These are phyloP conservation scores for Araneus ventricosus DNA, from an alignment of 1,140 invertebrate species.

Conservation along the genomic window DNA sequence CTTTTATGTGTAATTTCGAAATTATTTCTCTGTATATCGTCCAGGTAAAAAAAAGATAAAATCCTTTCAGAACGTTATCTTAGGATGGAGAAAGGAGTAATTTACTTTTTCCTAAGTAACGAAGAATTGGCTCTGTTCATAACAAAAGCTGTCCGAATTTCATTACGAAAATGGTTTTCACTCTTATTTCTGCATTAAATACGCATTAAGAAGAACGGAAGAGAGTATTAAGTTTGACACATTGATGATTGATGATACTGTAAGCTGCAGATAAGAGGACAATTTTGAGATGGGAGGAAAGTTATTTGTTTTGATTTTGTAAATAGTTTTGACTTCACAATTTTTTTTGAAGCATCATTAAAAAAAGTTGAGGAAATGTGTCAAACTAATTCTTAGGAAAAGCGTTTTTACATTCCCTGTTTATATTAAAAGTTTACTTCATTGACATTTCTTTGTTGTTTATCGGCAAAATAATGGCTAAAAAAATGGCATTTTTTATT, in stretches of 20 bases:
- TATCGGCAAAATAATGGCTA: background rate
- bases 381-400: background rate
- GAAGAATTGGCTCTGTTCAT: background rate
- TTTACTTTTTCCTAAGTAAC: background rate
- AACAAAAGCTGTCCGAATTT: slow-evolving; percentile 12
- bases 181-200: slow-evolving; percentile 31
- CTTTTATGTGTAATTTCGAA: background rate
- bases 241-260: slow-evolving; percentile 1
- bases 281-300: background rate
- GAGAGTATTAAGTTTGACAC: background rate
- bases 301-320: slow-evolving; percentile 7
- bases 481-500: background rate
- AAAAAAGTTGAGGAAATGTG: background rate
- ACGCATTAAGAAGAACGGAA: slow-evolving; percentile 13
- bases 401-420: background rate
- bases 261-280: background rate
- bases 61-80: background rate
- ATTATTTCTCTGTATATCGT: background rate
- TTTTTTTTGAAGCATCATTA: too few species aligned
- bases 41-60: background rate
- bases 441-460: background rate
- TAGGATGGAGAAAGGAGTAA: background rate
- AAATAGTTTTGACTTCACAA: background rate
- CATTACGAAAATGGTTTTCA: background rate
- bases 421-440: background rate